phyloP scores from a whole-genome alignment of 2,888 invertebrate genomes.

The Phortica magna region DNA sequence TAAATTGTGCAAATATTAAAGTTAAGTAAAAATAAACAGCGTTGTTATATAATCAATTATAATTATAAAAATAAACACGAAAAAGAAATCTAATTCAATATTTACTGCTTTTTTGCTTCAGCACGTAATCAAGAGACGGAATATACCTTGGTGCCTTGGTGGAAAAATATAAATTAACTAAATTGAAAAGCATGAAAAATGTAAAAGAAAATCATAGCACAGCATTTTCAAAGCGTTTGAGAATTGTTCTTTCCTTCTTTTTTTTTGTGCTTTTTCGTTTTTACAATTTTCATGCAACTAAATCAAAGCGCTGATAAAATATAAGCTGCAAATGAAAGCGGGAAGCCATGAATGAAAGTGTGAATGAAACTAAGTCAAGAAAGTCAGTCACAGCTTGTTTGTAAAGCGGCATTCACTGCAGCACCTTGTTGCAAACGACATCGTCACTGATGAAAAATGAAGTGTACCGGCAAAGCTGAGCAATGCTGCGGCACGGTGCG shows the following conservation, averaged over 20 bases:
- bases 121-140: background rate
- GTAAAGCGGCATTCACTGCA: background rate
- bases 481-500: background rate
- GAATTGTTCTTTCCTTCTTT: background rate
- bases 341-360: constrained; percentile 10
- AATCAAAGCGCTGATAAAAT: constrained; percentile 20
- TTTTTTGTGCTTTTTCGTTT: background rate
- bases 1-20: background rate
- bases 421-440: constrained; percentile 8
- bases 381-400: constrained; percentile 15
- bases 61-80: constrained; percentile 1
- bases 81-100: background rate
- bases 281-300: background rate
- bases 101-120: background rate
- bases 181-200: constrained; percentile 1
- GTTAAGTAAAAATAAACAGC: background rate
- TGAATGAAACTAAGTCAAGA: constrained; percentile 29
- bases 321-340: constrained; percentile 20
- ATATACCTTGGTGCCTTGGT: background rate
- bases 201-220: constrained; percentile 7
- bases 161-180: background rate
- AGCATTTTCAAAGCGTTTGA: constrained; percentile 10
- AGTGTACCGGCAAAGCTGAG: background rate
- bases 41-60: background rate
- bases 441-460: constrained; percentile 4